These are phyloP conservation scores for Tragelaphus imberbis DNA, from an alignment of 2,113 vertebrate genomes.

Conservation along the genomic window DNA sequence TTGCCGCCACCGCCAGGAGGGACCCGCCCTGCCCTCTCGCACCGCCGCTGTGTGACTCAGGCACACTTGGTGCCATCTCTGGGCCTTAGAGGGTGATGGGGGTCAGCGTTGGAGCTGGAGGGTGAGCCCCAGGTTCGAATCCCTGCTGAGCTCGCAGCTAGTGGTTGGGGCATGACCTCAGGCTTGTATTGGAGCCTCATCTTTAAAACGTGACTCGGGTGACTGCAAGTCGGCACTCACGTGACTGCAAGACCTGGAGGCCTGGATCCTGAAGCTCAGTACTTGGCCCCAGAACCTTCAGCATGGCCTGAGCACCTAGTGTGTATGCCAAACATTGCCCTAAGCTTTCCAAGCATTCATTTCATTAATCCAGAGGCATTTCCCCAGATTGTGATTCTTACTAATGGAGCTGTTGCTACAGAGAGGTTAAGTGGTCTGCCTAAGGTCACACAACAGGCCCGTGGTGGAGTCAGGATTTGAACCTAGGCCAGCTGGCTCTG, in stretches of 20 bases:
- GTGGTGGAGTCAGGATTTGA: not conserved
- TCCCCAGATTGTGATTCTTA: not conserved
- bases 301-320: not conserved
- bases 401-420: not conserved
- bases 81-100: not conserved
- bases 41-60: not conserved
- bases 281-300: not conserved
- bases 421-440: not conserved
- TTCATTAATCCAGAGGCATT: not conserved
- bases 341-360: not conserved
- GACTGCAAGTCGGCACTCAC: too few species aligned
- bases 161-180: not conserved
- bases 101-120: not conserved
- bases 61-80: not conserved
- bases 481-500: not conserved
- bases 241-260: not conserved
- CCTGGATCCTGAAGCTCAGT: not conserved
- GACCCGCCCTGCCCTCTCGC: not conserved
- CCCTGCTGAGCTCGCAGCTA: accelerated
- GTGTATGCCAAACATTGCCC: not conserved
- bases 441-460: not conserved
- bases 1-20: not conserved
- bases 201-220: not conserved
- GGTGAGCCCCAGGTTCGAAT: not conserved
- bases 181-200: not conserved